Evolutionary conservation across 2,888 invertebrate genomes (phyloP).

Genomic region (Dinocampus coccinellae): DNA sequence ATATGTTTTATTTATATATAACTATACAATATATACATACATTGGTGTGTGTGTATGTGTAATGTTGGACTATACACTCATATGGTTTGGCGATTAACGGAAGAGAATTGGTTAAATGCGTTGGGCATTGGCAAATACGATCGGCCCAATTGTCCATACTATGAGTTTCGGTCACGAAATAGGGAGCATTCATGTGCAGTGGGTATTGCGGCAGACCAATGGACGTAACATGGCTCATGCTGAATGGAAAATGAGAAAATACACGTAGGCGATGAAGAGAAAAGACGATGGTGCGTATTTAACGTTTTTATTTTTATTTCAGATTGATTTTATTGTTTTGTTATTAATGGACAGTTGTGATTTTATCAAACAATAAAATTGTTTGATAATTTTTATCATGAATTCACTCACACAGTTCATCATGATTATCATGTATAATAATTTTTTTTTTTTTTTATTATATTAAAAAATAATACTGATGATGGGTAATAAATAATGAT

Average conservation of each 20-base stretch:
- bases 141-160: conserved; percentile 39
- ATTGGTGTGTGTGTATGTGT: no score
- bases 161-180: conserved; percentile 6
- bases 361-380: no score
- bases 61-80: not conserved
- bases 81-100: conserved; percentile 41
- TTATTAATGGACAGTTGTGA: no score
- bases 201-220: not conserved
- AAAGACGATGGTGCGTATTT: not conserved
- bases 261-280: not conserved
- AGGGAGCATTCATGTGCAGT: not conserved
- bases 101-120: conserved; percentile 37
- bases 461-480: no score
- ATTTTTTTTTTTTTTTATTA: no score
- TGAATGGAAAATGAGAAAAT: not conserved
- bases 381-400: not conserved
- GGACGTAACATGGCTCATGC: not conserved
- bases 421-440: not conserved
- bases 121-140: conserved; percentile 19
- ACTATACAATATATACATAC: no score
- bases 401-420: not conserved
- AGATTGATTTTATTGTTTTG: no score
- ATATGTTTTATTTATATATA: no score
- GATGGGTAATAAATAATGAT: no score
- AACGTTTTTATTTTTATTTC: no score